Evolutionary conservation across 2,797 vertebrate species (phyloP), one percentile per base, ranked within the genome.

Genomic region (Pangasius sanitwongsei): DNA sequence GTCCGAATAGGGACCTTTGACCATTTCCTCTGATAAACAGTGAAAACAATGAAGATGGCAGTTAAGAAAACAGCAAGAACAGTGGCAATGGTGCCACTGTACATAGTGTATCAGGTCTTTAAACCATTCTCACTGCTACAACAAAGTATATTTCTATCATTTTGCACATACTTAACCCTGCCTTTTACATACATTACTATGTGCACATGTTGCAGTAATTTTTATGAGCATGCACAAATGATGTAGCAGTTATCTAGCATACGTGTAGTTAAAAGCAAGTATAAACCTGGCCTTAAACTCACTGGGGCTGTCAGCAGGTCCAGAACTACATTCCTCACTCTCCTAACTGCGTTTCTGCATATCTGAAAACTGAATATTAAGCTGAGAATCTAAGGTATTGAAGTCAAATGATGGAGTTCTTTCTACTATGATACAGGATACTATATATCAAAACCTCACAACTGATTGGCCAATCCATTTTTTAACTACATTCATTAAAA

Each of bases 391-490:
- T 18, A 53, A 78, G 25, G 57, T 12, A 20, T 61, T 83, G 63
- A 80, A 55, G 12, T 37, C 20, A 61, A 83, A 87, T 41, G 2
- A 59, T 70, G 34, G 37, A 74, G 48, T 77, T 75, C 55, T 90
- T 86, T 89, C 65, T 88, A 85, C 55, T 41, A 44, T 85, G 81
- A 82, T 63, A 88, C 31, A 12, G 55, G 75, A 88, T 82, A 85
- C 59, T n/a, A 67, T 87, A 89, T 67, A 90, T 90, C 6, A 61
- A 88, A 88, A 85, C 16, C 77, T 80, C 53, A 82, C 61, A 88
- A 89, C 81, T 85, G 59, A 88, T 78, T 89, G 85, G 74, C 63
- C 82, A 89, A 48, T 83, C 59, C 31, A n/a, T 67, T 86, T 91
- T 89, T 75, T 84, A 87, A 78, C 61, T 77, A 16, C 25, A 37